phyloP scores from a whole-genome alignment of 2,113 vertebrate genomes.

The Heterocephalus glaber region DNA sequence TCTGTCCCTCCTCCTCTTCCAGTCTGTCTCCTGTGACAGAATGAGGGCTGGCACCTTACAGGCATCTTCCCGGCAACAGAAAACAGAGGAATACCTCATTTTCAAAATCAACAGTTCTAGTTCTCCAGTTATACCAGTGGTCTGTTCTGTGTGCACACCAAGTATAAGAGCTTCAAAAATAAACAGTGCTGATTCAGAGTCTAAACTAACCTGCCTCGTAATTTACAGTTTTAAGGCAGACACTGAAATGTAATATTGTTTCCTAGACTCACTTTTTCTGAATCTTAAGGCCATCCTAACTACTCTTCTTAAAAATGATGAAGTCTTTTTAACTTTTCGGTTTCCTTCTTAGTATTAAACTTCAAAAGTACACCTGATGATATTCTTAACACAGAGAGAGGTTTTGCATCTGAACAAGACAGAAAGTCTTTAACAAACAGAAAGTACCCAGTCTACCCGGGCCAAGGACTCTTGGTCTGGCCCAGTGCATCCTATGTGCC shows the following conservation, averaged over 20 bases:
- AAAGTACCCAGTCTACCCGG: background rate
- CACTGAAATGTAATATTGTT: background rate
- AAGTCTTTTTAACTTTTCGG: background rate
- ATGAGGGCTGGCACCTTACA: background rate
- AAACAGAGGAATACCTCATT: background rate
- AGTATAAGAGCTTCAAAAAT: background rate
- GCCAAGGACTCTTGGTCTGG: background rate
- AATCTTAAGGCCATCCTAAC: background rate
- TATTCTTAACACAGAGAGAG: background rate
- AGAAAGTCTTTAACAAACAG: background rate
- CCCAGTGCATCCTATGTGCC: background rate
- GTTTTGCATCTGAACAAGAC: background rate
- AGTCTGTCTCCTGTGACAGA: background rate
- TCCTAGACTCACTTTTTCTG: background rate
- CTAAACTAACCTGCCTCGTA: background rate
- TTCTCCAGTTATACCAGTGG: background rate
- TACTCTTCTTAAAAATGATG: background rate
- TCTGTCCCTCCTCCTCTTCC: background rate
- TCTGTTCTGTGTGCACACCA: background rate
- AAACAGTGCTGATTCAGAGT: background rate
- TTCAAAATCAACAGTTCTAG: background rate
- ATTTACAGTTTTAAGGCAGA: background rate
- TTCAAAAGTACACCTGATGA: background rate
- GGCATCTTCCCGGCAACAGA: background rate
- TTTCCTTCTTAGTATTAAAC: slow-evolving; percentile 5